Conservation (phyloP, 1,140 invertebrate genomes). For the Ceratina japonica region DNA sequence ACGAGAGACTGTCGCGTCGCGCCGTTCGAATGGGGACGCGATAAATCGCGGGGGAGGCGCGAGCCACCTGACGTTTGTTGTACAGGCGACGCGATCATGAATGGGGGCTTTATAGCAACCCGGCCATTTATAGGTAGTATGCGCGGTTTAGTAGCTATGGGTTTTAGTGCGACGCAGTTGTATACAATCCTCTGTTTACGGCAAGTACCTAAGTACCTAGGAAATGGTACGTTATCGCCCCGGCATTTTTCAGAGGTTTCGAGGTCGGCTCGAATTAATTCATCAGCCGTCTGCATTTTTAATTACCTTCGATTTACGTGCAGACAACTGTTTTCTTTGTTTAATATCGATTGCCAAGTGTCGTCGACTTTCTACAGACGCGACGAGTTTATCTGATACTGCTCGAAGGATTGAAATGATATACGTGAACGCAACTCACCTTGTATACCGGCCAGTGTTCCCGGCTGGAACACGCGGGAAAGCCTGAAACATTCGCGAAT, state of each 20-base stretch:
- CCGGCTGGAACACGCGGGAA: slow-evolving; percentile 78
- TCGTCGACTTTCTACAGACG: slow-evolving; percentile 4
- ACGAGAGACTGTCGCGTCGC: slow-evolving; percentile 29
- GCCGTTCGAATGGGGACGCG: slow-evolving; percentile 44
- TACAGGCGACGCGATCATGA: slow-evolving; percentile 70
- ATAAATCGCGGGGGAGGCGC: slow-evolving; percentile 66
- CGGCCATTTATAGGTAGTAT: slow-evolving; percentile 67
- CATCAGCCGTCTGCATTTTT: not conserved
- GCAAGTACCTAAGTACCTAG: slow-evolving; percentile 53
- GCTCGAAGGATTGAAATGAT: not conserved
- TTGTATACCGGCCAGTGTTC: slow-evolving; percentile 79
- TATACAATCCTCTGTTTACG: slow-evolving; percentile 65
- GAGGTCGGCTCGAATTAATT: slow-evolving; percentile 36
- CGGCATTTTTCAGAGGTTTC: slow-evolving; percentile 49
- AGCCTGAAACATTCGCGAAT: slow-evolving; percentile 72
- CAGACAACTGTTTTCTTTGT: not conserved
- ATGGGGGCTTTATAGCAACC: slow-evolving; percentile 72
- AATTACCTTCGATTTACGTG: too few species aligned
- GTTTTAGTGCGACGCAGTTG: slow-evolving; percentile 63
- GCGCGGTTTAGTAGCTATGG: slow-evolving; percentile 67
- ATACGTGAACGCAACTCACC: slow-evolving; percentile 68
- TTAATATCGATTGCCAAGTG: slow-evolving; percentile 63
- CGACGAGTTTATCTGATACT: not conserved
- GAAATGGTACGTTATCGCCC: slow-evolving; percentile 47
- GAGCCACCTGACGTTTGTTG: slow-evolving; percentile 62